Conservation (phyloP, 2,113 vertebrate species). For the Eurypyga helias region DNA sequence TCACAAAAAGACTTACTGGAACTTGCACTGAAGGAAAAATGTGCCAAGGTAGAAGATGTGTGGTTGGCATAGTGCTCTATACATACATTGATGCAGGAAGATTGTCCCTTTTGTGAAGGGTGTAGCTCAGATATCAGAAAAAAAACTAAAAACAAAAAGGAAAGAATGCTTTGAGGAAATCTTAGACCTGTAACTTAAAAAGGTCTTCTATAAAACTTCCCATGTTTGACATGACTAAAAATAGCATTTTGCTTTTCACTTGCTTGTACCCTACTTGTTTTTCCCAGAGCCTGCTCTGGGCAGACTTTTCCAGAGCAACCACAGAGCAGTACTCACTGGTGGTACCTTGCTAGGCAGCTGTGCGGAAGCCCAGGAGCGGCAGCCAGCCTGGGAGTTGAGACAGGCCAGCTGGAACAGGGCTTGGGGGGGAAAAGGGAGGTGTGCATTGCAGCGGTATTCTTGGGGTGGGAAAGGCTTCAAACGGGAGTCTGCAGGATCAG, state of each 20-base stretch:
- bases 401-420: background rate
- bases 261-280: background rate
- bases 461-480: background rate
- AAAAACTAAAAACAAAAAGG: too few relatives aligned
- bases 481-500: background rate
- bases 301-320: background rate
- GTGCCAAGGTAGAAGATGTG: background rate
- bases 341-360: rapidly evolving
- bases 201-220: background rate
- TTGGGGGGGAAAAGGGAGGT: background rate
- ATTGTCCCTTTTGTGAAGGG: background rate
- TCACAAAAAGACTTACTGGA: conserved; percentile 46
- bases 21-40: conserved; percentile 21
- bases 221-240: background rate
- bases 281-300: background rate
- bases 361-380: background rate
- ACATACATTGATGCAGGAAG: background rate
- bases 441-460: background rate
- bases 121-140: background rate
- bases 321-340: rapidly evolving
- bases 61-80: background rate
- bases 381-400: background rate
- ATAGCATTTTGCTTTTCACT: background rate
- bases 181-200: background rate
- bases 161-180: background rate